These are phyloP conservation scores for Artemisiospiza belli DNA, from an alignment of 2,113 vertebrate genomes.

Conservation along the genomic window DNA sequence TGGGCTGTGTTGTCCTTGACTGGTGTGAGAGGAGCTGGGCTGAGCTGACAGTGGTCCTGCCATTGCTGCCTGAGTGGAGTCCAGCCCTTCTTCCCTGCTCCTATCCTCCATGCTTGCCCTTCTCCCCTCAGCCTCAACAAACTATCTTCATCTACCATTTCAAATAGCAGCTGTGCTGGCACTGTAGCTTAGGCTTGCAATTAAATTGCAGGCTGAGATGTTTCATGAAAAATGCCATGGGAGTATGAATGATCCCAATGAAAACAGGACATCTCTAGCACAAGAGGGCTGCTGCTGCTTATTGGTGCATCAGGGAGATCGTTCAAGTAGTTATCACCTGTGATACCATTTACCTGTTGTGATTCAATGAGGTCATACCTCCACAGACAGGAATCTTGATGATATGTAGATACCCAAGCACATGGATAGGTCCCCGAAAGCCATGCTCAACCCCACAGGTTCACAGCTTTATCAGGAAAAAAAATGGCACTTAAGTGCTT, in stretches of 20 bases:
- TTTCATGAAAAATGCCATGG: not conserved
- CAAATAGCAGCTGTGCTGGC: not conserved
- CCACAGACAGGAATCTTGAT: not conserved
- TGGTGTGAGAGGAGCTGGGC: not conserved
- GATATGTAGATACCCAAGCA: not conserved
- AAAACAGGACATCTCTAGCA: not conserved
- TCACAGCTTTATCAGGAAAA: not conserved
- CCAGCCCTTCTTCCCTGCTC: not conserved
- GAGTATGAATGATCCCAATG: not conserved
- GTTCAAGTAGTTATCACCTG: not conserved
- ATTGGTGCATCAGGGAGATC: not conserved
- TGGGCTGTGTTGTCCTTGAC: not conserved
- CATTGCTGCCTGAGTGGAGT: rapidly evolving
- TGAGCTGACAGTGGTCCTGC: not conserved
- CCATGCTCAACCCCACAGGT: not conserved
- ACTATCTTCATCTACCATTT: not conserved
- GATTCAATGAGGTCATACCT: not conserved
- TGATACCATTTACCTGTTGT: not conserved
- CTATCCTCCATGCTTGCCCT: not conserved
- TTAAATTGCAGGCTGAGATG: not conserved
- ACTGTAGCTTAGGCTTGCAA: not conserved
- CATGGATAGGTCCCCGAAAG: not conserved
- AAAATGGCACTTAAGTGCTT: not conserved
- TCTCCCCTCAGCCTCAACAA: not conserved
- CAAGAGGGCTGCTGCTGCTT: not conserved